These are phyloP conservation scores for Macroglossus sobrinus DNA, from an alignment of 2,113 vertebrate species.

Conservation along the genomic window DNA sequence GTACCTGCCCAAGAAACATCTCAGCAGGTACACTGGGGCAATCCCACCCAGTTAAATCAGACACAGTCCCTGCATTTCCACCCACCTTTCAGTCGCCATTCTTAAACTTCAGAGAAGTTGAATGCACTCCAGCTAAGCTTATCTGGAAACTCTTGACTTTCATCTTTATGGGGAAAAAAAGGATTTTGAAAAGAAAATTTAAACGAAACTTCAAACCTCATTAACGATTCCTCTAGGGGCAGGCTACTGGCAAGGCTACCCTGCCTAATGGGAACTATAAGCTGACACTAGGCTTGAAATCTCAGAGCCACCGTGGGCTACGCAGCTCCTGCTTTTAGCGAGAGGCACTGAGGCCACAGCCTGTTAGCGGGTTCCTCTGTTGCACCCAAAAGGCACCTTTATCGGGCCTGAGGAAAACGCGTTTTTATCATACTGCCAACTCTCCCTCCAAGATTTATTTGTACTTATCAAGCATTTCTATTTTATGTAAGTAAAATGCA, in stretches of 20 bases:
- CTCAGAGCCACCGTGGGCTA: conserved; percentile 50
- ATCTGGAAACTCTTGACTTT: conserved; percentile 74
- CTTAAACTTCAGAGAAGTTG: conserved; percentile 60
- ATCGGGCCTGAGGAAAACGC: conserved; percentile 27
- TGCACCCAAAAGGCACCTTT: conserved; percentile 48
- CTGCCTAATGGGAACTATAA: conserved; percentile 74
- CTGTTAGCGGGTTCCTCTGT: conserved; percentile 14
- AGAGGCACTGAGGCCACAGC: conserved; percentile 17
- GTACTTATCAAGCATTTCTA: conserved; percentile 33
- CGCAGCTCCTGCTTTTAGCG: conserved; percentile 48
- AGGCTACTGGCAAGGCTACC: conserved; percentile 62
- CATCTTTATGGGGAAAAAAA: conserved; percentile 71
- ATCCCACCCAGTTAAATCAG: conserved; percentile 59
- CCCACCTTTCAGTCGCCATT: neutral
- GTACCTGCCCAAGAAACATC: conserved; percentile 74
- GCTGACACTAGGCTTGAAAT: conserved; percentile 70
- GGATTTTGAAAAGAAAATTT: conserved; percentile 69
- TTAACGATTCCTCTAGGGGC: conserved; percentile 62
- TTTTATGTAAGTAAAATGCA: neutral
- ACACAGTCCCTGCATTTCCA: conserved; percentile 51
- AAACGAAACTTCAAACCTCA: conserved; percentile 71
- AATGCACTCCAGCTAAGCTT: conserved; percentile 64
- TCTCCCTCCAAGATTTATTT: neutral
- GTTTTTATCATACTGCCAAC: conserved; percentile 31
- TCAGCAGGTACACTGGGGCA: conserved; percentile 63